Conservation (phyloP, 2,113 vertebrate species). For the Chloroceryle aenea region DNA sequence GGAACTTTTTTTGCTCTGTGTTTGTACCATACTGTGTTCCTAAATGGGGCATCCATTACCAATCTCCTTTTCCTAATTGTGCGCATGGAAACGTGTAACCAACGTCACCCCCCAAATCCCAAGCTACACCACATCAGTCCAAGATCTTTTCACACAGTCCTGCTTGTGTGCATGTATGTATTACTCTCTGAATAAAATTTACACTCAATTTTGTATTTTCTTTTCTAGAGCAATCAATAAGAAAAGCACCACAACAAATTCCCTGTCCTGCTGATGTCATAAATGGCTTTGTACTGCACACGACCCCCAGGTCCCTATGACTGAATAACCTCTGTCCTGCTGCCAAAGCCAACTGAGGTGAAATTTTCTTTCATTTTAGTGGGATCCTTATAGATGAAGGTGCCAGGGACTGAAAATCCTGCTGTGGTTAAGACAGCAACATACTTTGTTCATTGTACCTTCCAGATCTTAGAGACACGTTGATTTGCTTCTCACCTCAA, state of each 20-base stretch:
- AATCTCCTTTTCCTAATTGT: not conserved
- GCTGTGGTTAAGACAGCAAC: not conserved
- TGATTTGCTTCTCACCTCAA: constrained; percentile 42
- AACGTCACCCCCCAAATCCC: not conserved
- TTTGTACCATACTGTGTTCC: not conserved
- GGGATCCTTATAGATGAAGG: not conserved
- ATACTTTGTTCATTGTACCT: not conserved
- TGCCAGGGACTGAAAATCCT: not conserved
- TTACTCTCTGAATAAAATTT: not conserved
- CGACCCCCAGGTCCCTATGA: not conserved
- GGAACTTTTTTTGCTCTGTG: not conserved
- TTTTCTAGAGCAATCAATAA: not conserved
- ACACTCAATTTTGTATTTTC: not conserved
- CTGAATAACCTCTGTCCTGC: not conserved
- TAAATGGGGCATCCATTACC: not conserved
- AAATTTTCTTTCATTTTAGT: not conserved
- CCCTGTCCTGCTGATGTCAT: not conserved
- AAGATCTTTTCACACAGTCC: not conserved
- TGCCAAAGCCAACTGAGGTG: not conserved
- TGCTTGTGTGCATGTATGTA: not conserved
- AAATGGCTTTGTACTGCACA: not conserved
- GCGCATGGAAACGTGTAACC: not conserved
- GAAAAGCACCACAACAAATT: not conserved
- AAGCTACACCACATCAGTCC: not conserved
- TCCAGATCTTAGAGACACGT: not conserved